Evolutionary conservation across 2,888 invertebrate genomes (phyloP), one percentile per base, ranked within the genome.

Genomic region (Poecilus cupreus): DNA sequence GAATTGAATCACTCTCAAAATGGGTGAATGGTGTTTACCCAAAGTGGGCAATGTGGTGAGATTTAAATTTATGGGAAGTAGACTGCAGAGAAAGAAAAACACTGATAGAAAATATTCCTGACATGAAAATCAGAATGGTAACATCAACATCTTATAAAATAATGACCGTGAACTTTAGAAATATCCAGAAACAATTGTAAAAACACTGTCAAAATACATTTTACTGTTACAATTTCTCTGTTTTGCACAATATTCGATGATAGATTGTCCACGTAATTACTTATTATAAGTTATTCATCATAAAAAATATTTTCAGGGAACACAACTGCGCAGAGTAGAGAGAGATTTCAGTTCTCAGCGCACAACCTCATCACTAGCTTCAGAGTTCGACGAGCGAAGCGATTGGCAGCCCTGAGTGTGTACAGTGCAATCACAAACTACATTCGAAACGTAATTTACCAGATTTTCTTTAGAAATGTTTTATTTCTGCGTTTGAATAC

Each of bases 241-340:
- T 49, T 80, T 80, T 80, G 80, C 80, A 80, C 70, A 80, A 68
- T 72, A 72, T 80, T 80, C 80, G 80, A 80, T 80, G 80, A 80
- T 80, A 72, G 80, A 80, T 80, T 80, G 80, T 80, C 80, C 80
- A 70, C 72, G 70, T 80, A 72, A 39, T 75, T 80, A 72, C 72
- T 80, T 72, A 72, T 74, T 49, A 51, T 75, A 68, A 77, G 64
- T 24, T 64, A 79, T 78, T 78, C 78, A 78, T 80, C 80, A 80
- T 80, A 80, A 80, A 80, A 81, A 81, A 81, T 75, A 81, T 81
- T 54, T 43, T 43, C 75, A 60, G 75, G 46, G 74, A 81, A 81
- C 75, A 75, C 54, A 37, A 43, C 32, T 46, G 60, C 74, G 81
- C 32, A 11, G 57, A 57, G 46, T 11, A 18, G 32, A 46, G 77